Evolutionary conservation across 2,888 invertebrate genomes (phyloP).

Genomic region (Aphodius granarius): DNA sequence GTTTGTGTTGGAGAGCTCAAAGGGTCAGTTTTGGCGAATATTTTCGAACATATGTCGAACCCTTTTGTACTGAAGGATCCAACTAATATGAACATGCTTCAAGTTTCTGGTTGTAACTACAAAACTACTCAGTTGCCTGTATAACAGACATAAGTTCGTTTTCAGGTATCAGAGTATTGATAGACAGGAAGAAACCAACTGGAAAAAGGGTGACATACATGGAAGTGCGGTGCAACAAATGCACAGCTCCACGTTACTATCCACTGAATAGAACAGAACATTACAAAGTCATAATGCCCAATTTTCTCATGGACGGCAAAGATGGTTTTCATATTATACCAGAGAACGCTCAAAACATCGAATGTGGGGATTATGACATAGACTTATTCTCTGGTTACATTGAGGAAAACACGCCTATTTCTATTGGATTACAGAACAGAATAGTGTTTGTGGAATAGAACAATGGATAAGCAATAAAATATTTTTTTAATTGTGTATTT

Average conservation of each 20-base stretch:
- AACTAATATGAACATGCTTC: neutral
- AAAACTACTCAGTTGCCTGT: conserved; percentile 8
- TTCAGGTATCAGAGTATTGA: conserved; percentile 62
- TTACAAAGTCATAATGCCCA: conserved; percentile 63
- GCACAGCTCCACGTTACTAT: conserved; percentile 64
- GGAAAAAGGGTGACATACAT: conserved; percentile 63
- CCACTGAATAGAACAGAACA: conserved; percentile 58
- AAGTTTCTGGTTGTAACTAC: too few species aligned
- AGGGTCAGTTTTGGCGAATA: neutral
- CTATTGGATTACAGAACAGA: conserved; percentile 60
- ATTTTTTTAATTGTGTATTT: neutral
- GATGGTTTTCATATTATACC: conserved; percentile 62
- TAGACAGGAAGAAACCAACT: conserved; percentile 62
- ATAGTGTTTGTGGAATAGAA: conserved; percentile 40
- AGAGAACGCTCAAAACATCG: conserved; percentile 56
- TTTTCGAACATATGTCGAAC: neutral
- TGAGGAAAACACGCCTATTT: conserved; percentile 55
- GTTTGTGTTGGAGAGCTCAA: neutral
- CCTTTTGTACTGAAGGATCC: neutral
- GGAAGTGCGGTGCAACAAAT: conserved; percentile 63
- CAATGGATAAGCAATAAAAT: neutral
- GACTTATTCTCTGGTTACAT: conserved; percentile 59
- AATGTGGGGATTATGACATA: conserved; percentile 58
- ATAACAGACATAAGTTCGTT: conserved; percentile 20
- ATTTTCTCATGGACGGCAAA: conserved; percentile 67